Evolutionary conservation across 2,797 vertebrate species (phyloP).

Genomic region (Neostethus bicornis): DNA sequence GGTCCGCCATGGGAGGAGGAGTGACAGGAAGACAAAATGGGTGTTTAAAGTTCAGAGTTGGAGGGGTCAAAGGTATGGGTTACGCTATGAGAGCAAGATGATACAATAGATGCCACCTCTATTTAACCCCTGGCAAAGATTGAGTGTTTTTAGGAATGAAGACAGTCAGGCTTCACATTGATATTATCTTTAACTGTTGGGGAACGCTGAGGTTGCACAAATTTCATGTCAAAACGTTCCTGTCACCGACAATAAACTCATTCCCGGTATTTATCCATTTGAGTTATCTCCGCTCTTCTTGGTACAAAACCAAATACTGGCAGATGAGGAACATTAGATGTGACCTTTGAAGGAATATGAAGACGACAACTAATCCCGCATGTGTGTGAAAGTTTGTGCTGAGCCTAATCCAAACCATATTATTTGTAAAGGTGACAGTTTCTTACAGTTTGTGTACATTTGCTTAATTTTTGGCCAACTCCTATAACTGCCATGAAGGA

Average conservation of each 20-base stretch:
- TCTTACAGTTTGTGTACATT: conserved; percentile 26
- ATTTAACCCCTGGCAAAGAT: conserved; percentile 25
- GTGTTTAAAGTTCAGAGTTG: conserved; percentile 51
- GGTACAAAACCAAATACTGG: conserved; percentile 25
- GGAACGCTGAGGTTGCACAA: conserved; percentile 9
- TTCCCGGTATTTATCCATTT: conserved; percentile 13
- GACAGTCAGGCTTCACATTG: conserved; percentile 14
- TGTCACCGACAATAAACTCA: conserved; percentile 19
- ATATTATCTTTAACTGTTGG: conserved; percentile 1
- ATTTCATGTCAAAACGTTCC: conserved; percentile 8
- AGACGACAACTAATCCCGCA: conserved; percentile 3
- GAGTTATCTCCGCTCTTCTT: conserved; percentile 19
- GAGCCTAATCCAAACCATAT: conserved; percentile 2
- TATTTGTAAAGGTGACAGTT: conserved; percentile 14
- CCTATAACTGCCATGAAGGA: conserved; percentile 35
- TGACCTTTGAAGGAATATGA: conserved; percentile 20
- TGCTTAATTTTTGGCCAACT: conserved; percentile 29
- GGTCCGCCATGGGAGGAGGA: conserved; percentile 56
- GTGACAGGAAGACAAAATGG: conserved; percentile 31
- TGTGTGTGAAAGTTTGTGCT: conserved; percentile 3
- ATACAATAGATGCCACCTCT: conserved; percentile 46
- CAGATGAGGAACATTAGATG: conserved; percentile 20
- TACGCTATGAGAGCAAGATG: conserved; percentile 27
- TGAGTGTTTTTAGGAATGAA: conserved; percentile 26
- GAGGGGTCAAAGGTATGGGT: conserved; percentile 53